phyloP scores from a whole-genome alignment of 1,140 invertebrate genomes.

The Drosophila parabipectinata region DNA sequence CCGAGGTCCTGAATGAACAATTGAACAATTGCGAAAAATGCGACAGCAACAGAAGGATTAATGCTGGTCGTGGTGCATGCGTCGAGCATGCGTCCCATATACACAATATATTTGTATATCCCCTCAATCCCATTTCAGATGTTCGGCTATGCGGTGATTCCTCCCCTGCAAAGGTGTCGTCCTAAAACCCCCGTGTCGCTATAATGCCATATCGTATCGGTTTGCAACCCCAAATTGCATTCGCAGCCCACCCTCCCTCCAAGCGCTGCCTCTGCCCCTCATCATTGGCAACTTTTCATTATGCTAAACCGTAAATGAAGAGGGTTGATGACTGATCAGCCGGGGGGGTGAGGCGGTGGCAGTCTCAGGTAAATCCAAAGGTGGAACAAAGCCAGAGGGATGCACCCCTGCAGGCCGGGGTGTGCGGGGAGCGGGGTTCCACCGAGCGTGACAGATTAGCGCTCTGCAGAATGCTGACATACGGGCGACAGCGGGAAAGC shows the following conservation, averaged over 20 bases:
- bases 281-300: constrained; percentile 78
- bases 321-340: constrained; percentile 61
- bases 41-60: constrained; percentile 72
- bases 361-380: constrained; percentile 29
- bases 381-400: constrained; percentile 37
- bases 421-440: constrained; percentile 20
- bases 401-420: constrained; percentile 5
- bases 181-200: constrained; percentile 49
- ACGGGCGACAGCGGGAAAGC: constrained; percentile 53
- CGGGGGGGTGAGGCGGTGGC: constrained; percentile 11
- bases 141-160: constrained; percentile 2
- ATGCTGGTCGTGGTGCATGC: constrained; percentile 69
- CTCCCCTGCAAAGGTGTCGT: constrained; percentile 60
- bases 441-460: constrained; percentile 75
- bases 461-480: constrained; percentile 71
- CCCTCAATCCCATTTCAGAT: constrained; percentile 27
- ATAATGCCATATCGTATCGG: constrained; percentile 29
- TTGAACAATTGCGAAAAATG: constrained; percentile 74
- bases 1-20: constrained; percentile 53
- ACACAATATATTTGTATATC: constrained; percentile 15
- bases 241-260: constrained; percentile 40
- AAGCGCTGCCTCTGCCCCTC: constrained; percentile 17
- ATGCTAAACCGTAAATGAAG: constrained; percentile 81
- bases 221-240: constrained; percentile 81
- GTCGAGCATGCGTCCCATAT: constrained; percentile 27